Evolutionary conservation across 2,113 vertebrate genomes (phyloP), one percentile per base, ranked within the genome.

Genomic region (Dendrocopos noguchii): DNA sequence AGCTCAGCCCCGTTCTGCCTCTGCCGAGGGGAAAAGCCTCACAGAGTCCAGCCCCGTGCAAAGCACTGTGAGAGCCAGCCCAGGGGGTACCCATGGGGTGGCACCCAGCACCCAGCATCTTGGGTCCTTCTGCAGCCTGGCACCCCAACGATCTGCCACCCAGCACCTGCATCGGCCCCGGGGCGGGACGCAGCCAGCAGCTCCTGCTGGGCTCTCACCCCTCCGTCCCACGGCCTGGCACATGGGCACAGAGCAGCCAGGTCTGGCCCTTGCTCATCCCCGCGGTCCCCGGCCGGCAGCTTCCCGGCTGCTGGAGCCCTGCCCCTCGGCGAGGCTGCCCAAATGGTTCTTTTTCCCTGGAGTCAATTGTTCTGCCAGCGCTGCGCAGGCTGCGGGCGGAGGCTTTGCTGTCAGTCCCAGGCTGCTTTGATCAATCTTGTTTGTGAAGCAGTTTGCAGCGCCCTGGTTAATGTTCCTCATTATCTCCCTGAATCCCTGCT

Each of bases 371-470:
- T 95, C 87, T 71, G 90, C 81, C 34, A 88, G 78, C 57, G 66
- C 65, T 92, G 80, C 80, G 90, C 91, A 80, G 76, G 87, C 82
- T 46, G n/a, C 90, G 47, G 59, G 65, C 3, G 5, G 90, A 87
- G 82, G 63, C 71, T 82, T 95, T 81, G 91, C 67, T 76, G 31
- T 73, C 60, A 52, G 75, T 66, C 82, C 85, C 4, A 79, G 44
- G 72, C 90, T 85, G 91, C 94, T 94, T 91, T 94, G 95, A 94
- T 95, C 90, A 85, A 52, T 90, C 89, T 82, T 80, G 90, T 92
- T 70, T 91, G 91, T 25, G 0, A 94, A 77, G 93, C 94, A 92
- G 90, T 93, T 96, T 91, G 59, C 90, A 74, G 60, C 1, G 15
- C 79, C 72, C 76, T 55, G 82, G 75, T 80, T 93, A 66, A 91